Base-by-base conservation (phyloP, 1,140 invertebrate genomes). In the Habropoda laboriosa region DNA sequence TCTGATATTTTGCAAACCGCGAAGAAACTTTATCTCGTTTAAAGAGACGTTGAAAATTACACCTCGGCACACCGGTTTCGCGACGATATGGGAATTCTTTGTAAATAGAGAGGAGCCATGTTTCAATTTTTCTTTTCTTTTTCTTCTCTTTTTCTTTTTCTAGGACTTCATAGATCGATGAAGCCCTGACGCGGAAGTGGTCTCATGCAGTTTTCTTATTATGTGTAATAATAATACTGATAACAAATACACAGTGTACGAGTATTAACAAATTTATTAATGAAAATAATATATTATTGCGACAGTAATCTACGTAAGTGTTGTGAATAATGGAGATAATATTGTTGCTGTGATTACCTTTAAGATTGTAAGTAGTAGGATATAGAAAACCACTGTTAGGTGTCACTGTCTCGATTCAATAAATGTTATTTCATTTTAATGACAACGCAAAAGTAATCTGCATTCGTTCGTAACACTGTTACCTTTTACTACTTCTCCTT, bases 311-410 rank as follows among this genome's bases (percentile, higher is more conserved):
- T 90, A 92, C 92, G 90, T 93, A 93, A 93, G 92, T 93, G 92
- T 93, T 93, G 92, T 93, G 92, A 93, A 93, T 93, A 93, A 92
- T 90, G 89, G 91, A 89, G 90, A 92, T 92, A 93, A 93, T 93
- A 92, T 93, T 93, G 93, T 94, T 93, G 93, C 93, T 94, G 93
- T 93, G 93, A 94, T 93, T 93, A 93, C 90, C 89, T 92, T 90
- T 93, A 93, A 93, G 91, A 92, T 93, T 93, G 93, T 93, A 93
- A 93, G 89, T 93, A 94, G 92, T 92, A 93, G 89, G 82, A 88
- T 89, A 92, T 91, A 92, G 88, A 91, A n/a, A n/a, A 89, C 89
- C 88, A 93, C 86, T 93, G 90, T 93, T 93, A 92, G 90, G 88
- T 93, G 91, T 92, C 92, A 91, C 90, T 93, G 89, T 92, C 89